phyloP scores from a whole-genome alignment of 37 sponge, comb jelly and placozoan genomes.

The Tethya wilhelma region DNA sequence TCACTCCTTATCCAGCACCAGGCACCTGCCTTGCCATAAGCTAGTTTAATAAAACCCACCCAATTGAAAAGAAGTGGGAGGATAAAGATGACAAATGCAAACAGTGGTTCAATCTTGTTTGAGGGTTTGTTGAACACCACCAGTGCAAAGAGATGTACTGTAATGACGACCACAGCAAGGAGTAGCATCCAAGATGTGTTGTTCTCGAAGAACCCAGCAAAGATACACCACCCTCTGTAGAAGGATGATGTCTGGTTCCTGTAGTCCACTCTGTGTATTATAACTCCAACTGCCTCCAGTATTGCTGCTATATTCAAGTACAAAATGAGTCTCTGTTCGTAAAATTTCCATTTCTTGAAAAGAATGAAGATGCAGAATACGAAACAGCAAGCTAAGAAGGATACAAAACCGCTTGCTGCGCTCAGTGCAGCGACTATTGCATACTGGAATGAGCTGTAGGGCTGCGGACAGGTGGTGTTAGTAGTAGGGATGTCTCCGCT shows the following conservation, averaged over 20 bases:
- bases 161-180: conserved; percentile 31
- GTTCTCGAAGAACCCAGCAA: conserved; percentile 40
- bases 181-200: conserved; percentile 1
- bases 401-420: conserved; percentile 6
- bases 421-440: conserved; percentile 11
- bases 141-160: conserved; percentile 24
- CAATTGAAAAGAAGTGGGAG: conserved; percentile 44
- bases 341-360: conserved; percentile 79
- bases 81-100: conserved; percentile 31
- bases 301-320: conserved; percentile 65
- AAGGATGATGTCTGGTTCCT: not conserved
- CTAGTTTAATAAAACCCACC: conserved; percentile 52
- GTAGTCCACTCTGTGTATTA: conserved; percentile 39
- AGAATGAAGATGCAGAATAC: conserved; percentile 61
- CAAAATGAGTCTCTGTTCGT: conserved; percentile 76
- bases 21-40: conserved; percentile 70
- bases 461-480: not conserved
- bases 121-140: conserved; percentile 7
- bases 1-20: conserved; percentile 76
- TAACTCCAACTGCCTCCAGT: conserved; percentile 23
- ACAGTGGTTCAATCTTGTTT: conserved; percentile 14
- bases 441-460: not conserved
- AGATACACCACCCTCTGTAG: not conserved
- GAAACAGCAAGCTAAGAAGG: conserved; percentile 16
- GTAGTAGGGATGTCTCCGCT: not conserved